Conservation (phyloP, 2,888 invertebrate genomes). For the Arrhopalites spinosus region DNA sequence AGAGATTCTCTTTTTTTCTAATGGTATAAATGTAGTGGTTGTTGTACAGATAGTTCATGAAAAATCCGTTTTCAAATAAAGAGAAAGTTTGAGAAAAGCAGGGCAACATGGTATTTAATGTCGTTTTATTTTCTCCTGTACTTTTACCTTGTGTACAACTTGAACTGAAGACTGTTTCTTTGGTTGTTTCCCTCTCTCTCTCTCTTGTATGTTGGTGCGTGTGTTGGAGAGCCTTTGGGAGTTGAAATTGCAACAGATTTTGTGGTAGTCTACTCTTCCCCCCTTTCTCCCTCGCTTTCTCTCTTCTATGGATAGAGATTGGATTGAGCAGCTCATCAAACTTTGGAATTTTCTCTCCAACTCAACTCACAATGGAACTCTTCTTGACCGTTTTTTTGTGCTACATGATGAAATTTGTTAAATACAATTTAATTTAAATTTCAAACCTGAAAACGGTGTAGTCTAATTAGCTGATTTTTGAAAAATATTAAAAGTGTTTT, state of each 20-base stretch:
- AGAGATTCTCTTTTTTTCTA: background rate
- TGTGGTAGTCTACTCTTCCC: background rate
- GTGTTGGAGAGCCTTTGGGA: constrained; percentile 12
- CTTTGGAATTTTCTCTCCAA: background rate
- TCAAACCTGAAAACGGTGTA: too few species aligned
- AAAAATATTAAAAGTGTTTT: too few species aligned
- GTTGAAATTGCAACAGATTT: constrained; percentile 17
- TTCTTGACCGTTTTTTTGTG: too few species aligned
- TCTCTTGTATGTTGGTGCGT: background rate
- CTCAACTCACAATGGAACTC: background rate
- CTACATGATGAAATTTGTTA: too few species aligned
- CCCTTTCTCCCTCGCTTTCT: constrained; percentile 1
- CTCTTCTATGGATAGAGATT: background rate
- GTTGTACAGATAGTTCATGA: background rate
- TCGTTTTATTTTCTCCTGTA: background rate
- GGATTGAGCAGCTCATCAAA: constrained; percentile 30
- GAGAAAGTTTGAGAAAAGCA: background rate
- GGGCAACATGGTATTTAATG: constrained; percentile 12
- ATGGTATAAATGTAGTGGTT: background rate
- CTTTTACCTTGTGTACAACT: background rate
- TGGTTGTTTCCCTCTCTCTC: background rate
- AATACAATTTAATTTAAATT: too few species aligned
- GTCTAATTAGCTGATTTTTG: too few species aligned
- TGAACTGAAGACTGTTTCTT: background rate
- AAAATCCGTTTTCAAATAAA: background rate